Conservation (phyloP, 2,113 vertebrate species). For the Tiliqua scincoides region DNA sequence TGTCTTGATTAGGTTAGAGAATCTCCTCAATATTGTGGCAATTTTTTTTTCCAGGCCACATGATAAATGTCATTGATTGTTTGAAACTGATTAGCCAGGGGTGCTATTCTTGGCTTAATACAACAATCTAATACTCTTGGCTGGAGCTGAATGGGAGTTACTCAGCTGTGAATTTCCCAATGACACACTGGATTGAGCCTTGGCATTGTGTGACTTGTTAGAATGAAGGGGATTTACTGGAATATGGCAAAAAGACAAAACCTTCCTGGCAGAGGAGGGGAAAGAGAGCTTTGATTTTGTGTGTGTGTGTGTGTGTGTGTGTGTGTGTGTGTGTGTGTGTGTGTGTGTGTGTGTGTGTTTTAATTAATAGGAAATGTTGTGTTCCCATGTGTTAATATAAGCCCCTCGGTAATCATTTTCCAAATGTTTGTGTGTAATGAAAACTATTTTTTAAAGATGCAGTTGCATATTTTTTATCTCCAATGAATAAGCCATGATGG, state of each 20-base stretch:
- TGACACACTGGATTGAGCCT: constrained; percentile 53
- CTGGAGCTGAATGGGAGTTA: constrained; percentile 62
- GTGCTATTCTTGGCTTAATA: constrained; percentile 40
- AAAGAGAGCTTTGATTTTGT: constrained; percentile 26
- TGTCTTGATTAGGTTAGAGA: neutral
- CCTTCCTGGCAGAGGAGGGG: constrained; percentile 19
- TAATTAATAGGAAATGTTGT: constrained; percentile 36
- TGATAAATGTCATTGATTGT: constrained; percentile 26
- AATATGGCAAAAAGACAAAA: constrained; percentile 57
- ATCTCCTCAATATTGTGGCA: neutral
- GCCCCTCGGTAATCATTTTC: constrained; percentile 39
- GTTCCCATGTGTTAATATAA: constrained; percentile 13
- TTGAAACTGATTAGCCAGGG: constrained; percentile 34
- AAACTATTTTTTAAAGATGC: too few species aligned
- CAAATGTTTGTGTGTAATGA: neutral
- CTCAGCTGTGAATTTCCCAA: constrained; percentile 62
- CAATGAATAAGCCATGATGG: too few species aligned
- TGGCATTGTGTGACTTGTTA: constrained; percentile 44
- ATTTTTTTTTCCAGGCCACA: neutral
- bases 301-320: too few species aligned
- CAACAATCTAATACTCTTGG: constrained; percentile 56
- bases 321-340: too few species aligned
- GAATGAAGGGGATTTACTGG: constrained; percentile 65
- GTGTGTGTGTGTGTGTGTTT: too few species aligned
- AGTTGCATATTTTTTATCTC: too few species aligned